Conservation (phyloP, 2,888 invertebrate genomes). For the Trissolcus japonicus region DNA sequence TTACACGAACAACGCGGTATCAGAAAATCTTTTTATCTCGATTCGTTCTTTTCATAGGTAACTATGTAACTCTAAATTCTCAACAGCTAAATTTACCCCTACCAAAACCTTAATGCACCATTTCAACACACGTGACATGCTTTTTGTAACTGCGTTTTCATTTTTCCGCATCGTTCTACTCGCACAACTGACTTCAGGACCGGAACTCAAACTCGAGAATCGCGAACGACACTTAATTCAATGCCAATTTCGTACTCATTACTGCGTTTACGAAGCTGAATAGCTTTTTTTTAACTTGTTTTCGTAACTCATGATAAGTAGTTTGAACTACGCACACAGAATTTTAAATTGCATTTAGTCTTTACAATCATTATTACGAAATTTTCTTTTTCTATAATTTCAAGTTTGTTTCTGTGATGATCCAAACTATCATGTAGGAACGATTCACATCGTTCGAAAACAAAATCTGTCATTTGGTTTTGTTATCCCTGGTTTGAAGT, state of each 20-base stretch:
- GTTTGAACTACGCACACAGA: conserved; percentile 12
- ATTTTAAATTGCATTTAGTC: conserved; percentile 4
- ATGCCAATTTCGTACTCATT: conserved; percentile 38
- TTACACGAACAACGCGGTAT: too few species aligned
- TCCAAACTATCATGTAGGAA: too few species aligned
- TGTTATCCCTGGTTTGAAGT: too few species aligned
- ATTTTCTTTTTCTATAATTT: too few species aligned
- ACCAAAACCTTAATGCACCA: background rate
- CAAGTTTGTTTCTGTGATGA: too few species aligned
- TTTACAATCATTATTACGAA: too few species aligned
- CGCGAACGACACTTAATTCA: conserved; percentile 31
- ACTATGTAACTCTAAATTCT: background rate
- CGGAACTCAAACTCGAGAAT: background rate
- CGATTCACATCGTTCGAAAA: too few species aligned
- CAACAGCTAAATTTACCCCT: background rate
- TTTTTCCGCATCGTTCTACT: background rate
- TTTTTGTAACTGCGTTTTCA: conserved; percentile 2
- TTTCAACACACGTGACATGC: conserved; percentile 5
- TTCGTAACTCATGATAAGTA: conserved; percentile 15
- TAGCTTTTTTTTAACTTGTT: conserved; percentile 8
- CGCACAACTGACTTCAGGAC: background rate
- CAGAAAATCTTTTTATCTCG: background rate
- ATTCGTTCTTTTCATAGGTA: background rate
- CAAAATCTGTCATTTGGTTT: too few species aligned
- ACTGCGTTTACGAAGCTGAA: conserved; percentile 13